These are phyloP conservation scores for Epinotia brunnichana DNA, from an alignment of 2,888 invertebrate species.

Conservation along the genomic window DNA sequence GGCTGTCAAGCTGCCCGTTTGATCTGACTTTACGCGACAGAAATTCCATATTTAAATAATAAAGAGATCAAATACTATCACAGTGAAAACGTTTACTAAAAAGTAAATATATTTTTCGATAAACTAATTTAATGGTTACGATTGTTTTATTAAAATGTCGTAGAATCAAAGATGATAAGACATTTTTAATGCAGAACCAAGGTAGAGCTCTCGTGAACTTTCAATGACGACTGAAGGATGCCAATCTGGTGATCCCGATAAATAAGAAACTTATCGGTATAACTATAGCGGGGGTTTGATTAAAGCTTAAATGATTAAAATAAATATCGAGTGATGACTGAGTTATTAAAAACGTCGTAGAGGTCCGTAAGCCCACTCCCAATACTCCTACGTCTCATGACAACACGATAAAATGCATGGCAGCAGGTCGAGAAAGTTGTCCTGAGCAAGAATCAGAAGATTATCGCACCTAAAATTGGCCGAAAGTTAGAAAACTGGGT, in stretches of 20 bases:
- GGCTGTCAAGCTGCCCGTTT: conserved; percentile 65
- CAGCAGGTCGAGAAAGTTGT: no score
- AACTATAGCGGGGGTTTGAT: conserved; percentile 45
- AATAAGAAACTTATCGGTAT: conserved; percentile 55
- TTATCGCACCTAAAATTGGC: no score
- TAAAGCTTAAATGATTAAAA: conserved; percentile 38
- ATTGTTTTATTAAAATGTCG: conserved; percentile 14
- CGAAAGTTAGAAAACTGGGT: no score
- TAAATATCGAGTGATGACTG: conserved; percentile 45
- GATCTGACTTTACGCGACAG: conserved; percentile 71
- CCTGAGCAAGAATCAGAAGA: no score
- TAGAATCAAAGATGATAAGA: conserved; percentile 31
- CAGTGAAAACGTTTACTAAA: conserved; percentile 52
- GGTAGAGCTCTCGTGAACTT: conserved; percentile 63
- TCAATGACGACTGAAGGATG: conserved; percentile 74
- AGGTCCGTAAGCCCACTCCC: no score
- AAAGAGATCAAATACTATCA: conserved; percentile 62
- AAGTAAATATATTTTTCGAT: conserved; percentile 38
- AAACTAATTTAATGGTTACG: conserved; percentile 42
- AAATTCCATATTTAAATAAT: conserved; percentile 71
- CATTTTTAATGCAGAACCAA: conserved; percentile 43
- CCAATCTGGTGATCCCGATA: conserved; percentile 55
- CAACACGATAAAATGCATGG: no score
- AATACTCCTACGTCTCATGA: no score
- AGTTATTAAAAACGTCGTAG: conserved; percentile 29